Evolutionary conservation across 2,797 vertebrate species (phyloP), one percentile per base, ranked within the genome.

Genomic region (Phylloscopus collybita): DNA sequence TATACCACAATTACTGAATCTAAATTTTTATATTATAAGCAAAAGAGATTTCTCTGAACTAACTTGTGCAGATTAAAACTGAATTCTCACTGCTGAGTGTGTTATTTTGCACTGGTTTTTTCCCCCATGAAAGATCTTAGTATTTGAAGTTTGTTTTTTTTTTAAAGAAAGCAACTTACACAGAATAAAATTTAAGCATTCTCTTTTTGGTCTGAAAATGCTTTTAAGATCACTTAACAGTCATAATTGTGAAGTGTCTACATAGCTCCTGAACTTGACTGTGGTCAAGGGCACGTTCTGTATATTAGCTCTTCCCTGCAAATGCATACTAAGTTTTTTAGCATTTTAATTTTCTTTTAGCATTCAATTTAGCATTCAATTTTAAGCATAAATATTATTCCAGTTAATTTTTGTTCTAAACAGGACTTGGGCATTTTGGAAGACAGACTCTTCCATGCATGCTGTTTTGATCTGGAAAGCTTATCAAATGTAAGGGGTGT

Each of bases 361-460:
- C n/a, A n/a, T n/a, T n/a, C n/a, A n/a, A n/a, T n/a, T n/a, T n/a
- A n/a, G n/a, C n/a, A n/a, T n/a, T n/a, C n/a, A n/a, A n/a, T n/a
- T n/a, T 69, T 27, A 70, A 62, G 13, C 54, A 23, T 65, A 27
- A 70, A 3, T 80, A 32, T 73, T 83, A 34, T 29, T 71, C 15
- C 30, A 70, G 11, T 86, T 92, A 27, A 62, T 65, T 34, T 95
- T 75, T 66, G 11, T 70, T 69, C 32, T 86, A 34, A 76, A 25
- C 5, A 5, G 8, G 17, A 30, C 34, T 30, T 36, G 27, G 19
- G 11, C 38, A 27, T 92, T 88, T 90, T 59, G 60, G 21, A 76
- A 79, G 60, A 36, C 22, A 59, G 30, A 21, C 30, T 80, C 16
- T 85, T 57, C 18, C 18, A 42, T 2, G 3, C 7, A 3, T 45